Conservation (phyloP, 2,888 invertebrate species). For the Cabera pusaria region DNA sequence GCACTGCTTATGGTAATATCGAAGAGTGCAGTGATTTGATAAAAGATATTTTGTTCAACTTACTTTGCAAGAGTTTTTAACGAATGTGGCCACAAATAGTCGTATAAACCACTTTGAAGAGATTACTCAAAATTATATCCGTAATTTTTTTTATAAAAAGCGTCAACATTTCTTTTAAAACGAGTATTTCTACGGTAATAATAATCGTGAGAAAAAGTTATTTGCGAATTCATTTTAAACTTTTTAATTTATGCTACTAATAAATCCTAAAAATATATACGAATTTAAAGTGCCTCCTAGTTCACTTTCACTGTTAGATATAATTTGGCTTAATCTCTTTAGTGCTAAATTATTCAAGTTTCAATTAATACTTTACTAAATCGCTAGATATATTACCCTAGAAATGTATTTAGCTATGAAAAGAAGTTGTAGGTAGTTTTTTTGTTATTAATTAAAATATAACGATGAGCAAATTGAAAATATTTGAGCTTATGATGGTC, state of each 20-base stretch:
- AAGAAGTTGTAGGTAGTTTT: no score
- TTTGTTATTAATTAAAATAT: no score
- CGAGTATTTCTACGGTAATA: no score
- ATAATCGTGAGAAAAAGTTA: slow-evolving; percentile 1
- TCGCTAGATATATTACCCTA: no score
- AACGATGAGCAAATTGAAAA: not conserved
- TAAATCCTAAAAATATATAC: slow-evolving; percentile 8
- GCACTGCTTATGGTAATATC: slow-evolving; percentile 30
- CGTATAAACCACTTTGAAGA: no score
- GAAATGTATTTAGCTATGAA: no score
- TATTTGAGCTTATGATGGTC: not conserved
- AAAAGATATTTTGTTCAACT: slow-evolving; percentile 10
- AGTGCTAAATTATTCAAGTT: slow-evolving; percentile 4
- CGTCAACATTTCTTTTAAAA: no score
- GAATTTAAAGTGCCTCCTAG: slow-evolving; percentile 5
- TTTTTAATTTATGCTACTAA: slow-evolving; percentile 6
- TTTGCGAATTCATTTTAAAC: not conserved
- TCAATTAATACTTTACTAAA: no score
- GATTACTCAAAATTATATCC: no score
- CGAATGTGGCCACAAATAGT: no score
- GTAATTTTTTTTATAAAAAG: no score
- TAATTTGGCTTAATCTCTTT: slow-evolving; percentile 14
- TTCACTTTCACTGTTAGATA: slow-evolving; percentile 15
- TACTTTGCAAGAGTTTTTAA: slow-evolving; percentile 8
- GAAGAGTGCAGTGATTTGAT: slow-evolving; percentile 11